Conservation (phyloP, 2,113 vertebrate species). For the Eretmochelys imbricata region DNA sequence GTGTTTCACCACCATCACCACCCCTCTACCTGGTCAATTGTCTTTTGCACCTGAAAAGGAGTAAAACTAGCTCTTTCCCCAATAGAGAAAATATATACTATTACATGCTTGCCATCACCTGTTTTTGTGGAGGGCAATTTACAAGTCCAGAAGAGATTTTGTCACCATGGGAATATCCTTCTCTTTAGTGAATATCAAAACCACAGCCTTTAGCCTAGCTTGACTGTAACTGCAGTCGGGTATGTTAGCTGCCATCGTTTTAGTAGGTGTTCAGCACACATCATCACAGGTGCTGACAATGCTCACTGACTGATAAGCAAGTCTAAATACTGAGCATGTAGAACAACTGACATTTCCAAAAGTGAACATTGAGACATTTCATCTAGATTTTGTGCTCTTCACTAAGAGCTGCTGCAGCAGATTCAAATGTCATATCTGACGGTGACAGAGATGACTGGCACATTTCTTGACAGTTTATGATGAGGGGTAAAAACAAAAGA, state of each 20-base stretch:
- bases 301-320: background rate
- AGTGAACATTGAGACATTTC: background rate
- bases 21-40: background rate
- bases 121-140: background rate
- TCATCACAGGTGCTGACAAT: background rate
- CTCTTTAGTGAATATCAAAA: background rate
- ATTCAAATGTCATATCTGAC: background rate
- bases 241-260: background rate
- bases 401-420: background rate
- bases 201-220: background rate
- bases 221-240: background rate
- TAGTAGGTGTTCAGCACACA: background rate
- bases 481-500: slow-evolving; percentile 6
- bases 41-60: background rate
- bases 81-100: background rate
- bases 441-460: background rate
- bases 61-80: background rate
- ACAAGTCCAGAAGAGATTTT: background rate
- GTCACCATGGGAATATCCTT: background rate
- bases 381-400: background rate
- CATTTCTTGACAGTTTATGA: background rate
- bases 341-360: background rate
- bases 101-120: background rate
- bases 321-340: background rate
- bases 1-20: background rate